These are phyloP conservation scores for Horisme vitalbata DNA, from an alignment of 2,888 invertebrate species.

Conservation along the genomic window DNA sequence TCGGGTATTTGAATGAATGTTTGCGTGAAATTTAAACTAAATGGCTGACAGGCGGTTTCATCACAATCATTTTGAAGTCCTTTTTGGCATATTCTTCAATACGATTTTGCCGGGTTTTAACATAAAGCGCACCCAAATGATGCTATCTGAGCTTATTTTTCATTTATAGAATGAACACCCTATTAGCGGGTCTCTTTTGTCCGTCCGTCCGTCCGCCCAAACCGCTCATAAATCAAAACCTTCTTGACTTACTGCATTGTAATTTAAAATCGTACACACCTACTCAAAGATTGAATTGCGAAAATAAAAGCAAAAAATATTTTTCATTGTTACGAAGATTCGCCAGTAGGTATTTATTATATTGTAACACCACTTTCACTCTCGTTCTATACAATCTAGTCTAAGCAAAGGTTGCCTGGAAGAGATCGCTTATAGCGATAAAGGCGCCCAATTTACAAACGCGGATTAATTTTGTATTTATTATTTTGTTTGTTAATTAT, in stretches of 20 bases:
- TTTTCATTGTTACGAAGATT: slow-evolving; percentile 16
- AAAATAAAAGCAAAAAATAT: slow-evolving; percentile 20
- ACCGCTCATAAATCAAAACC: slow-evolving; percentile 36
- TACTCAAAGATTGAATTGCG: slow-evolving; percentile 28
- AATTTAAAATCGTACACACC: slow-evolving; percentile 35
- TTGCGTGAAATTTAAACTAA: slow-evolving; percentile 39
- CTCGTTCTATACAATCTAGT: too few relatives aligned
- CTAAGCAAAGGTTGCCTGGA: too few relatives aligned
- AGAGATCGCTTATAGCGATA: too few relatives aligned
- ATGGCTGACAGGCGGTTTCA: slow-evolving; percentile 35
- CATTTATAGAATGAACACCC: slow-evolving; percentile 32
- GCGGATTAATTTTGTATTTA: too few relatives aligned
- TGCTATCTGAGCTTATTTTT: slow-evolving; percentile 28
- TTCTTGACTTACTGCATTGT: slow-evolving; percentile 35
- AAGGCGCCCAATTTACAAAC: too few relatives aligned
- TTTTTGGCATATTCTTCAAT: slow-evolving; percentile 19
- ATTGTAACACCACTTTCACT: too few relatives aligned
- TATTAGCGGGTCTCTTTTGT: slow-evolving; percentile 37
- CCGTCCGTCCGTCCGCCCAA: slow-evolving; percentile 31
- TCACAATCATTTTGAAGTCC: slow-evolving; percentile 31
- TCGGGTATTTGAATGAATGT: slow-evolving; percentile 29
- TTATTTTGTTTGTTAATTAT: too few relatives aligned
- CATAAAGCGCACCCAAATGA: slow-evolving; percentile 14
- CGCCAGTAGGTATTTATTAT: slow-evolving; percentile 4
- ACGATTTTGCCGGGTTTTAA: slow-evolving; percentile 1